Evolutionary conservation across 2,888 invertebrate genomes (phyloP).

Genomic region (Cephus rjabovi): DNA sequence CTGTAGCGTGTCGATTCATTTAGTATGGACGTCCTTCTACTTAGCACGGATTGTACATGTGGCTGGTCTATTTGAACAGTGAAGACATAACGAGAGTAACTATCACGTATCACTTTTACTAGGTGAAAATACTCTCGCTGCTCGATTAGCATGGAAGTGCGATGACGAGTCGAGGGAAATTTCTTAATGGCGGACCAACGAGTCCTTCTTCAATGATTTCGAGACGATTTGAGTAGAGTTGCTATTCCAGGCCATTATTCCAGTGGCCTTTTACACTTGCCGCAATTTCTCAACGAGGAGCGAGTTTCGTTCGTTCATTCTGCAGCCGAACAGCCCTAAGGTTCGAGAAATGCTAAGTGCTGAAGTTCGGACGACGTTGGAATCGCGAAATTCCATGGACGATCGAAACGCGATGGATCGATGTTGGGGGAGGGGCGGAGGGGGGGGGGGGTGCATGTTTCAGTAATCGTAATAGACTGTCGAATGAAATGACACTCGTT

Average conservation of each 20-base stretch:
- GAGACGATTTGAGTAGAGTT: neutral
- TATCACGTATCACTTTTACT: conserved; percentile 3
- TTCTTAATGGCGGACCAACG: neutral
- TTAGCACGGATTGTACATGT: neutral
- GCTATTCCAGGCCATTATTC: neutral
- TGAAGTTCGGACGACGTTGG: neutral
- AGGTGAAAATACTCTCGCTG: conserved; percentile 2
- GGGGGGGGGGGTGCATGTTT: neutral
- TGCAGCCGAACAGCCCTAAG: too few species aligned
- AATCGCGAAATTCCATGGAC: neutral
- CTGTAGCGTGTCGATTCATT: neutral
- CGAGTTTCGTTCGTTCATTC: too few species aligned
- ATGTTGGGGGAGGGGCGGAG: neutral
- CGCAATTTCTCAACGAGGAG: too few species aligned
- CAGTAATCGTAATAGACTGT: neutral
- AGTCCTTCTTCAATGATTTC: neutral
- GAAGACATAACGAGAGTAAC: conserved; percentile 1
- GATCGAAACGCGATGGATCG: neutral
- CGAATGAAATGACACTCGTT: neutral
- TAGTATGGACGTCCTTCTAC: neutral
- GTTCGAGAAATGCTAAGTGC: too few species aligned
- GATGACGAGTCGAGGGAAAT: neutral
- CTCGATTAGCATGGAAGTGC: neutral
- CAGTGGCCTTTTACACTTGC: neutral
- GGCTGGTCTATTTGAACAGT: neutral